A percentile compares a stretch with the other conserved stretches of the same genome.
Evolutionary conservation across 2,113 vertebrate species (phyloP).

Genomic region (Chamaetylas fuelleborni): DNA sequence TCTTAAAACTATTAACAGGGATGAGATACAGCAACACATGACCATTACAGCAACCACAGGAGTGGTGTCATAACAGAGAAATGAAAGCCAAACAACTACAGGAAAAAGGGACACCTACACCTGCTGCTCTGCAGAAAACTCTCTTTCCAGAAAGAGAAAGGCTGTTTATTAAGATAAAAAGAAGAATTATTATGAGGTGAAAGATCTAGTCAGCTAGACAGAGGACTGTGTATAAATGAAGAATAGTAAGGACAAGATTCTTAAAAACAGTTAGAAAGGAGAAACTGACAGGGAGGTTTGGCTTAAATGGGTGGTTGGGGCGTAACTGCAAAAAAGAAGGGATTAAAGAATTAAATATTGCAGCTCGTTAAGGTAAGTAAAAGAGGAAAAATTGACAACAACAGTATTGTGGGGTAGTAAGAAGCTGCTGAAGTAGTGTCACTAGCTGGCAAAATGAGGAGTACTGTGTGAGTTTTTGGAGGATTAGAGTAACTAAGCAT

Average conservation of each 20-base stretch:
- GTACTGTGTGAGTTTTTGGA: not conserved
- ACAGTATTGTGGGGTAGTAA: not conserved
- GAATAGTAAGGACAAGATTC: not conserved
- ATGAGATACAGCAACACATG: not conserved
- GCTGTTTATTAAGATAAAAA: not conserved
- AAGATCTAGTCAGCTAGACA: not conserved
- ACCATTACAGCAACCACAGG: not conserved
- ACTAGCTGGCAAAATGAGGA: not conserved
- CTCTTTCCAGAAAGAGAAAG: not conserved
- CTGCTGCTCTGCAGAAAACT: not conserved
- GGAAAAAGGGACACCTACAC: not conserved
- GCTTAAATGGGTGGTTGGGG: not conserved
- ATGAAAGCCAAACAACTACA: not conserved
- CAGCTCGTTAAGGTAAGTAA: not conserved
- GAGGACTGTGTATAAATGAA: not conserved
- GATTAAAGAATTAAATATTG: not conserved
- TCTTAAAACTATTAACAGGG: not conserved
- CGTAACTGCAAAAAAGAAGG: not conserved
- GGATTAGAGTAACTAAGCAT: not conserved
- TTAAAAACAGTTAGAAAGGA: not conserved
- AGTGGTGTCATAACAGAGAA: not conserved
- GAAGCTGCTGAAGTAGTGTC: not conserved
- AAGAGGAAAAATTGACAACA: not conserved
- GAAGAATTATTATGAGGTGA: not conserved
- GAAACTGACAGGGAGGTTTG: not conserved